These are phyloP conservation scores for Parascotia fuliginaria DNA, from an alignment of 2,888 invertebrate genomes.

Conservation along the genomic window DNA sequence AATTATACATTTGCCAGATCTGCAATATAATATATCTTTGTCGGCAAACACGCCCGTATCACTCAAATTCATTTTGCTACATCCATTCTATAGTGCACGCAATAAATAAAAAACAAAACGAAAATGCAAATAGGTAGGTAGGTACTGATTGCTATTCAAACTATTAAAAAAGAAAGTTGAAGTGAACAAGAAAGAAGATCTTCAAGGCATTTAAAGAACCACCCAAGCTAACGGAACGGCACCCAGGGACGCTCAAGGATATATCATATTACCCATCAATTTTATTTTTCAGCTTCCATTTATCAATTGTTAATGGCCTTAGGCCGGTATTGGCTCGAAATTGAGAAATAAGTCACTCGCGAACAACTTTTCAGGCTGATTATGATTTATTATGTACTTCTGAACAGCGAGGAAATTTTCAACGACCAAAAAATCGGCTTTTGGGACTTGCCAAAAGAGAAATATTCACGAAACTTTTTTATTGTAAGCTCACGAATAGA, in stretches of 20 bases:
- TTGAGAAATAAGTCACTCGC: slow-evolving; percentile 64
- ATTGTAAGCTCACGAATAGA: slow-evolving; percentile 28
- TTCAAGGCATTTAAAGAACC: slow-evolving; percentile 4
- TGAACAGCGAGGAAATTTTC: slow-evolving; percentile 41
- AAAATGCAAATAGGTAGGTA: too few species aligned
- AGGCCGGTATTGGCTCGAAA: slow-evolving; percentile 53
- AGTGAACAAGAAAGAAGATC: background rate
- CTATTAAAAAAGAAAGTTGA: too few species aligned
- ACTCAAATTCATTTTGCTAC: background rate
- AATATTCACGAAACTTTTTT: slow-evolving; percentile 35
- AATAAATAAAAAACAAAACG: too few species aligned
- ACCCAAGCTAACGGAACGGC: slow-evolving; percentile 19
- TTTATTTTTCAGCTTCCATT: slow-evolving; percentile 57
- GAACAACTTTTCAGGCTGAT: slow-evolving; percentile 55
- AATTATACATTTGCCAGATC: slow-evolving; percentile 3
- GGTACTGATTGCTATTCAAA: too few species aligned
- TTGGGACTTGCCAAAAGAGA: slow-evolving; percentile 12
- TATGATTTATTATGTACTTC: slow-evolving; percentile 60
- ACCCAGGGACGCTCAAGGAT: slow-evolving; percentile 18
- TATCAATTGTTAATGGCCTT: slow-evolving; percentile 57
- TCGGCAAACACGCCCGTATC: background rate
- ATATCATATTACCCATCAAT: slow-evolving; percentile 45
- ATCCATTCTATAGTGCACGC: too few species aligned
- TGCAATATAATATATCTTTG: background rate
- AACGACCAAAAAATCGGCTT: slow-evolving; percentile 29